Conservation (phyloP, 1,140 invertebrate species). For the Tyrophagus putrescentiae region DNA sequence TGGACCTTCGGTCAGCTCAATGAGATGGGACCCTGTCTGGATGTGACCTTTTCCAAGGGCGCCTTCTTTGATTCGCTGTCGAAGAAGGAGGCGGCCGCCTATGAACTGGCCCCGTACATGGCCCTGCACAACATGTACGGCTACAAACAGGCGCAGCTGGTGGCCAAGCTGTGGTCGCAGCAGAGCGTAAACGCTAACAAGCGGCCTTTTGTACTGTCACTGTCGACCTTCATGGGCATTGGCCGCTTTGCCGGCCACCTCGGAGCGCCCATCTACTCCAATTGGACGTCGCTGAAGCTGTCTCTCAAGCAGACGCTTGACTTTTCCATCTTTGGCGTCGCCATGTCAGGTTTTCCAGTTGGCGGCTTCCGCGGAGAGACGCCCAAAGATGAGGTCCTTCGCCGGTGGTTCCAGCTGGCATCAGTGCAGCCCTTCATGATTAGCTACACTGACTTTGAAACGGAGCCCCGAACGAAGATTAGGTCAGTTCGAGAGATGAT, state of each 20-base stretch:
- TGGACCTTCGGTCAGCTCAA: constrained; percentile 2
- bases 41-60: neutral
- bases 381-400: constrained; percentile 44
- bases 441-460: constrained; percentile 61
- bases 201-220: constrained; percentile 61
- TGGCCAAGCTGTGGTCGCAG: constrained; percentile 33
- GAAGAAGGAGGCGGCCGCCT: neutral
- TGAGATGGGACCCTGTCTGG: constrained; percentile 1
- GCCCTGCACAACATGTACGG: constrained; percentile 64
- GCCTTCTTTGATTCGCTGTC: neutral
- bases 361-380: constrained; percentile 34
- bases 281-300: constrained; percentile 36
- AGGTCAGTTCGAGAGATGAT: constrained; percentile 35
- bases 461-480: constrained; percentile 44
- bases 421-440: constrained; percentile 49
- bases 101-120: neutral
- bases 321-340: constrained; percentile 61
- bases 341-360: constrained; percentile 35
- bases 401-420: constrained; percentile 57
- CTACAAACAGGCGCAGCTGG: constrained; percentile 52
- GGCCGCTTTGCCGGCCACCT: constrained; percentile 65
- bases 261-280: constrained; percentile 57
- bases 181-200: constrained; percentile 27
- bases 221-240: constrained; percentile 62
- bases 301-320: constrained; percentile 44